Evolutionary conservation across 2,888 invertebrate genomes (phyloP).

Genomic region (Antitype chi): DNA sequence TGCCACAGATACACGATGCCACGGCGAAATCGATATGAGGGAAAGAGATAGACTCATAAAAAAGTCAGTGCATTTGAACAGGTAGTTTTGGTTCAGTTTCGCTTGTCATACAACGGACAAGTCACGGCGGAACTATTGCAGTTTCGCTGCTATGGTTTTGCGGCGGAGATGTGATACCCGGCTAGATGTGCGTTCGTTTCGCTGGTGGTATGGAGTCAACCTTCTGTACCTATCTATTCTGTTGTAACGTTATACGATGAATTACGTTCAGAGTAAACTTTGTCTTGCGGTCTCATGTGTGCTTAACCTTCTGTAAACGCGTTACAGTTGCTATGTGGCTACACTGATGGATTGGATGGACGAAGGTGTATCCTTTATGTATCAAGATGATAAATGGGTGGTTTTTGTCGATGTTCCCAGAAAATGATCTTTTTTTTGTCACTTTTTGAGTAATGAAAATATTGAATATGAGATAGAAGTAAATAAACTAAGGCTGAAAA

Average conservation of each 20-base stretch:
- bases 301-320: conserved; percentile 54
- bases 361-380: conserved; percentile 31
- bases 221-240: conserved; percentile 11
- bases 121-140: too few species aligned
- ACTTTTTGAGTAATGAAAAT: neutral
- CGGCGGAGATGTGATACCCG: too few species aligned
- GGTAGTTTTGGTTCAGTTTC: too few species aligned
- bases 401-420: neutral
- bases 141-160: too few species aligned
- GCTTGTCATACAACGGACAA: too few species aligned
- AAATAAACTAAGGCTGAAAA: neutral
- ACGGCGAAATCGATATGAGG: too few species aligned
- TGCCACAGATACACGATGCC: too few species aligned
- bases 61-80: too few species aligned
- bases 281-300: conserved; percentile 31
- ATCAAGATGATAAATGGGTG: neutral
- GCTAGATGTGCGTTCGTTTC: neutral
- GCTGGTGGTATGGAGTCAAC: neutral
- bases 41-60: too few species aligned
- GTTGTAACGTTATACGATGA: neutral
- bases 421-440: neutral
- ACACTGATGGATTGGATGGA: conserved; percentile 63
- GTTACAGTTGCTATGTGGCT: conserved; percentile 38
- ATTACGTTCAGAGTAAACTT: conserved; percentile 43
- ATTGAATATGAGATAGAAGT: neutral